Conservation (phyloP, 2,888 invertebrate genomes). For the Leptinotarsa rubiginosa region DNA sequence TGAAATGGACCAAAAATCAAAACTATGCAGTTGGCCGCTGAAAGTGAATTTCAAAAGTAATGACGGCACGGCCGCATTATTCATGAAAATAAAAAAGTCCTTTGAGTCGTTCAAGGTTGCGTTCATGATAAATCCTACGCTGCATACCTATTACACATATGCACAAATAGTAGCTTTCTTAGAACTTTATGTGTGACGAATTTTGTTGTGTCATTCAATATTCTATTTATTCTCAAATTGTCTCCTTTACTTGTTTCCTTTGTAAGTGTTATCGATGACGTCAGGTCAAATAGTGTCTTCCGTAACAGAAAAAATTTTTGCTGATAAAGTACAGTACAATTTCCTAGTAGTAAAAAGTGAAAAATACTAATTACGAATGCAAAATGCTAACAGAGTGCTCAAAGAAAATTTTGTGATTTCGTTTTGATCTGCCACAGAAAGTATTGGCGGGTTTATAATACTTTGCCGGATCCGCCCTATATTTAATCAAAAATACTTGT, state of each 20-base stretch:
- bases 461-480: no score
- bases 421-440: no score
- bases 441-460: no score
- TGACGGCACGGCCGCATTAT: background rate
- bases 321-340: no score
- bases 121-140: slow-evolving; percentile 8
- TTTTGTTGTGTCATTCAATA: background rate
- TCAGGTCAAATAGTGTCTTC: no score
- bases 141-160: slow-evolving; percentile 8
- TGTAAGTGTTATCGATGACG: no score
- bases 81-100: slow-evolving; percentile 2
- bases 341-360: no score
- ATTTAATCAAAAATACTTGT: no score
- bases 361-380: no score
- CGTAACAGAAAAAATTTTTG: no score
- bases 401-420: no score
- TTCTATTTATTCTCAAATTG: background rate
- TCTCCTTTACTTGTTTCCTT: background rate
- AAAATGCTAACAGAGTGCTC: no score
- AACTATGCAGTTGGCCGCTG: background rate
- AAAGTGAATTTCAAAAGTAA: background rate
- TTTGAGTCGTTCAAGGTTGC: slow-evolving; percentile 20
- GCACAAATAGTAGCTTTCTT: background rate
- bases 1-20: background rate
- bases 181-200: background rate